These are phyloP conservation scores for Machaerirhynchus nigripectus DNA, from an alignment of 2,113 vertebrate species.

Conservation along the genomic window DNA sequence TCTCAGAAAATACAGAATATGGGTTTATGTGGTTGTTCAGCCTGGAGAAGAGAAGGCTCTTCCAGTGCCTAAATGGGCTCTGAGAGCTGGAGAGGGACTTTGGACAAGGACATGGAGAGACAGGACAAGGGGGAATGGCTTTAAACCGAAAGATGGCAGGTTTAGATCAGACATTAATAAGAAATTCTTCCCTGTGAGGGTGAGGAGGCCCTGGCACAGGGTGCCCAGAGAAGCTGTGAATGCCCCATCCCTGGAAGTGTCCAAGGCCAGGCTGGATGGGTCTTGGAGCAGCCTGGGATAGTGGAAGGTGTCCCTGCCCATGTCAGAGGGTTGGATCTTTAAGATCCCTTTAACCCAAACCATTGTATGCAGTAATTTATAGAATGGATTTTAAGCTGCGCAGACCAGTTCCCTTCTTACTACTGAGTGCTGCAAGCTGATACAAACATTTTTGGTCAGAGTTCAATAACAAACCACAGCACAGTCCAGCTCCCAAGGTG, in stretches of 20 bases:
- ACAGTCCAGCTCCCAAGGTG: background rate
- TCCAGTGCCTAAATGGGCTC: background rate
- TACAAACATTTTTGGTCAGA: background rate
- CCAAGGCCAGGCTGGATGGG: fast-evolving
- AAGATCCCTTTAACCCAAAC: background rate
- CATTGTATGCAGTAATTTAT: background rate
- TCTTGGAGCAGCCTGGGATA: background rate
- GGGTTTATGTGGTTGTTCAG: background rate
- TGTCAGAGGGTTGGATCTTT: background rate
- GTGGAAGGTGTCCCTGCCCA: background rate
- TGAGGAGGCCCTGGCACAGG: background rate
- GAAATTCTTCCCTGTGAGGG: background rate
- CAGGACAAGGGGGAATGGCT: background rate
- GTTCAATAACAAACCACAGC: background rate
- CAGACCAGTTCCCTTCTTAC: background rate
- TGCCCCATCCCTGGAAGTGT: background rate
- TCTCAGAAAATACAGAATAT: background rate
- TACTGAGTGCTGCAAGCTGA: background rate
- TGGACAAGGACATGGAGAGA: background rate
- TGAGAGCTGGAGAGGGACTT: background rate
- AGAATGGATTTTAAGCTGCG: background rate
- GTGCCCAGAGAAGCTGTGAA: background rate
- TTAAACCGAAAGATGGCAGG: fast-evolving
- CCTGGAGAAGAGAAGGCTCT: background rate
- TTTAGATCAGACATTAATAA: background rate